These are phyloP conservation scores for Rutpela maculata DNA, from an alignment of 2,888 invertebrate genomes.

Conservation along the genomic window DNA sequence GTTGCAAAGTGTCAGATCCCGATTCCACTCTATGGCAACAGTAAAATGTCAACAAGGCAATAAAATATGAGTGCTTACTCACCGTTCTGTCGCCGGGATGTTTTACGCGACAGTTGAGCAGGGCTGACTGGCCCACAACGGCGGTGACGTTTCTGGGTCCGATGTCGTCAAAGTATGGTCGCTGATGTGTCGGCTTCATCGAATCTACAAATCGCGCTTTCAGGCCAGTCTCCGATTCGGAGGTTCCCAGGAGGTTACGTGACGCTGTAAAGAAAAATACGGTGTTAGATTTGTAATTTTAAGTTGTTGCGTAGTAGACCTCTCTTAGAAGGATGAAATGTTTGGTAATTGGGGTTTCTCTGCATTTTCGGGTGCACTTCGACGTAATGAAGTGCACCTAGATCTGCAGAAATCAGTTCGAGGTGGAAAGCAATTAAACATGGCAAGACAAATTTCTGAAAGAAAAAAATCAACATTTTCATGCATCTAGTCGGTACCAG, in stretches of 20 bases:
- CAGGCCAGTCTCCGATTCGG: slow-evolving; percentile 46
- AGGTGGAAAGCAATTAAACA: too few species aligned
- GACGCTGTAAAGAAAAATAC: slow-evolving; percentile 38
- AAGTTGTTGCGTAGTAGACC: too few species aligned
- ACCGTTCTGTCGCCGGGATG: slow-evolving; percentile 82
- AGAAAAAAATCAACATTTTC: too few species aligned
- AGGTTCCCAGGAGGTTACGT: slow-evolving; percentile 35
- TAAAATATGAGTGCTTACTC: slow-evolving; percentile 52
- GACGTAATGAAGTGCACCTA: too few species aligned
- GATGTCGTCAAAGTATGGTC: slow-evolving; percentile 90
- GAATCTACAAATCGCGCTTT: slow-evolving; percentile 60
- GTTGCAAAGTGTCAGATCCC: not conserved
- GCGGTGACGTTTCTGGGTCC: slow-evolving; percentile 89
- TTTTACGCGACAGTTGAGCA: slow-evolving; percentile 88
- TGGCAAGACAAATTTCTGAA: too few species aligned
- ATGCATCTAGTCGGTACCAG: too few species aligned
- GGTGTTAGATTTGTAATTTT: slow-evolving; percentile 12
- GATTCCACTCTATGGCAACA: slow-evolving; percentile 16
- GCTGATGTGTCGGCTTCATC: slow-evolving; percentile 71
- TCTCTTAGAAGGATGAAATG: too few species aligned
- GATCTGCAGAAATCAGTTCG: too few species aligned
- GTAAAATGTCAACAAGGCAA: slow-evolving; percentile 50
- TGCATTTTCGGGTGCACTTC: too few species aligned
- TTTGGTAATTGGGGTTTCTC: too few species aligned
- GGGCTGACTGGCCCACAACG: slow-evolving; percentile 88